Conservation (phyloP, 2,797 vertebrate genomes). For the Aldrovandia affinis region DNA sequence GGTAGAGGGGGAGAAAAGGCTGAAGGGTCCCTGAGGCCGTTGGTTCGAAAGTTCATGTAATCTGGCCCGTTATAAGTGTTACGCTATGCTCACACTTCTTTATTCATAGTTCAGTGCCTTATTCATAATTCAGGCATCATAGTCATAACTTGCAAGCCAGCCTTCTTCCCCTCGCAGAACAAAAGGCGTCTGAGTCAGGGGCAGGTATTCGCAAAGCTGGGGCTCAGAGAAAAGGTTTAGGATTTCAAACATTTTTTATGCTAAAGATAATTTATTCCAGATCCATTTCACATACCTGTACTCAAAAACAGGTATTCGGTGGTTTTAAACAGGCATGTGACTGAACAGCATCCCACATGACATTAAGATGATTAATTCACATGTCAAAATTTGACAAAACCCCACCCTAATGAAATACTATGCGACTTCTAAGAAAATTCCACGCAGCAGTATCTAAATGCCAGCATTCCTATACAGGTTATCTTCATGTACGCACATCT, state of each 20-base stretch:
- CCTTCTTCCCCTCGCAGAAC: conserved; percentile 33
- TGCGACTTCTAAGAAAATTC: neutral
- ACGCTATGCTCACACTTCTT: neutral
- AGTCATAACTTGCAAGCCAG: conserved; percentile 36
- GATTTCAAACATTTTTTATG: neutral
- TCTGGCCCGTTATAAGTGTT: conserved; percentile 42
- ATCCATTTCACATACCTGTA: conserved; percentile 6
- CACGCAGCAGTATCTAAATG: conserved; percentile 34
- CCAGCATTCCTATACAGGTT: conserved; percentile 32
- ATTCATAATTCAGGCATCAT: conserved; percentile 58
- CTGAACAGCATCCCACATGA: neutral
- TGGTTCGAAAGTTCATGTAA: conserved; percentile 64
- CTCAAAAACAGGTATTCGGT: neutral
- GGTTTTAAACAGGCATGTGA: neutral
- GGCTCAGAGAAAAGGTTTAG: neutral
- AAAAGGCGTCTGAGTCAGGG: neutral
- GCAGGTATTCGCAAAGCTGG: conserved; percentile 4
- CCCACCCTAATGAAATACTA: conserved; percentile 2
- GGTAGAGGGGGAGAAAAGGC: conserved; percentile 47
- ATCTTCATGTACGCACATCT: neutral
- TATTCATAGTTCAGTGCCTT: conserved; percentile 42
- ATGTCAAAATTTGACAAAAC: conserved; percentile 14
- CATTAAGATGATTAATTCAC: neutral
- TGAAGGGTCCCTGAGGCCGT: conserved; percentile 61
- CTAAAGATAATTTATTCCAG: conserved; percentile 4